Evolutionary conservation across 2,888 invertebrate genomes (phyloP).

Genomic region (Hoplodrina blanda): DNA sequence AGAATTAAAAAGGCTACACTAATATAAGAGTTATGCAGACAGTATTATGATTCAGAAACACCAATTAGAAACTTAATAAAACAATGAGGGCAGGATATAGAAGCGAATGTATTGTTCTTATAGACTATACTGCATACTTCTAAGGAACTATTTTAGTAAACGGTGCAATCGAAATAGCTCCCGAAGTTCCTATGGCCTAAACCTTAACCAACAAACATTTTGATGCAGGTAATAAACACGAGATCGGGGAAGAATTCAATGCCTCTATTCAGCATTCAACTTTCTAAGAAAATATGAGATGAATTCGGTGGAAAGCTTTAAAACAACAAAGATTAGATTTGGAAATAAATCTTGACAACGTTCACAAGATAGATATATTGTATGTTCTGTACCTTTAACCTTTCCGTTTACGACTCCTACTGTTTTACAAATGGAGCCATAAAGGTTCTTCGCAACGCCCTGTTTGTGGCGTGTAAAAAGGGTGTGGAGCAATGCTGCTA

Average conservation of each 20-base stretch:
- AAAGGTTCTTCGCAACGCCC: conserved; percentile 49
- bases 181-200: neutral
- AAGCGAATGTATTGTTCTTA: neutral
- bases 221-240: neutral
- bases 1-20: conserved; percentile 36
- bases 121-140: neutral
- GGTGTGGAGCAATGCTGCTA: conserved; percentile 72
- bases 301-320: neutral
- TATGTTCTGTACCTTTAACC: conserved; percentile 26
- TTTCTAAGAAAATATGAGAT: neutral
- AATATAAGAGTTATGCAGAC: conserved; percentile 11
- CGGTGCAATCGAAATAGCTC: neutral
- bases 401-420: conserved; percentile 35
- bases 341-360: neutral
- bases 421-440: conserved; percentile 56
- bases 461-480: conserved; percentile 71
- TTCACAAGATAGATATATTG: neutral
- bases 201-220: neutral
- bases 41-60: conserved; percentile 1
- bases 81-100: neutral
- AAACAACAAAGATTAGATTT: conserved; percentile 2
- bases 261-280: neutral
- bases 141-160: neutral
- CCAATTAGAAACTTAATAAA: neutral
- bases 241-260: neutral